phyloP scores from a whole-genome alignment of 2,113 vertebrate species.

The Laticauda laticaudata region DNA sequence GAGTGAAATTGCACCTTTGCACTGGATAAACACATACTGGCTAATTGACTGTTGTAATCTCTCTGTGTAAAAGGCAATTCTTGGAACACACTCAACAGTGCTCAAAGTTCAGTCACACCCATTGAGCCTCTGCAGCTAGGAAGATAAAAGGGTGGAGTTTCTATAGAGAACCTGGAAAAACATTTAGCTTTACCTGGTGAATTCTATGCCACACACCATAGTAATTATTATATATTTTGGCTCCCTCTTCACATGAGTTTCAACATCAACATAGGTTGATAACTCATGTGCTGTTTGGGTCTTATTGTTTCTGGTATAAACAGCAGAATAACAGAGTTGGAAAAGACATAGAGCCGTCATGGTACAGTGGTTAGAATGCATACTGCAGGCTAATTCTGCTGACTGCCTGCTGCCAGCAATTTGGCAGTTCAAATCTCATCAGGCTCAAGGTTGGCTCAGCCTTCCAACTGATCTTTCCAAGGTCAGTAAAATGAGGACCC shows the following conservation, averaged over 20 bases:
- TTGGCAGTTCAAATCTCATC: no score
- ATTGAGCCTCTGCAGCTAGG: background rate
- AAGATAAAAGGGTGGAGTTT: background rate
- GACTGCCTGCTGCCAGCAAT: no score
- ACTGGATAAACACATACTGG: background rate
- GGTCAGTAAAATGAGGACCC: no score
- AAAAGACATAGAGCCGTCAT: no score
- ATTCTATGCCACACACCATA: background rate
- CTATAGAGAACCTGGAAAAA: background rate
- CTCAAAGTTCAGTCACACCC: background rate
- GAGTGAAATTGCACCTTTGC: background rate
- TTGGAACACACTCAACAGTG: background rate
- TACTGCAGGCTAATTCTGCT: no score
- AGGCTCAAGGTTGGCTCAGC: no score
- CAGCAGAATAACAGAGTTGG: no score
- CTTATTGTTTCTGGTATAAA: background rate
- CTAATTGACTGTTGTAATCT: background rate
- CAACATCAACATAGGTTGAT: background rate
- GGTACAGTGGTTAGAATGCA: no score
- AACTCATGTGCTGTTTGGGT: background rate
- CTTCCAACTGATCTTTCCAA: no score
- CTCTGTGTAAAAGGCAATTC: no score
- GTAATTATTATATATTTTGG: background rate
- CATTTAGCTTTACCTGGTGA: background rate
- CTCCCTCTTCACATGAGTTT: background rate